These are phyloP conservation scores for Microctonus aethiopoides DNA, from an alignment of 2,888 invertebrate species.

Conservation along the genomic window DNA sequence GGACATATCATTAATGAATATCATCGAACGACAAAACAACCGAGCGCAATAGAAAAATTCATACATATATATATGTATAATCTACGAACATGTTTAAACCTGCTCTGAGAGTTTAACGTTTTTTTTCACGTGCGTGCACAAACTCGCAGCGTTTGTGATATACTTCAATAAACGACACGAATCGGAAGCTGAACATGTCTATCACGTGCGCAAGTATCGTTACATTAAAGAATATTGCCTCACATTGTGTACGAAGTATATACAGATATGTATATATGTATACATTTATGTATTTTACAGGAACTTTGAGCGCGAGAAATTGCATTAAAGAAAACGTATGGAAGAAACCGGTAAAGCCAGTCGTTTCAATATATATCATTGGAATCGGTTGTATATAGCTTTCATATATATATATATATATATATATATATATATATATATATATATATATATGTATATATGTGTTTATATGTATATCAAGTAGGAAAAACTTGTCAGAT, in stretches of 20 bases:
- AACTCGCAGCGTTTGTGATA: constrained; percentile 10
- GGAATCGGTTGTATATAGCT: constrained; percentile 52
- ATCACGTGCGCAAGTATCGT: constrained; percentile 44
- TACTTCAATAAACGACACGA: constrained; percentile 12
- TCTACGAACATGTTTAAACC: background rate
- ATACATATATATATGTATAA: no score
- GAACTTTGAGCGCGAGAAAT: constrained; percentile 35
- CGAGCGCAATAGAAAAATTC: constrained; percentile 4
- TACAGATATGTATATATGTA: constrained; percentile 32
- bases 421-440: no score
- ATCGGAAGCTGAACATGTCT: constrained; percentile 36
- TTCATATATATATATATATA: constrained; percentile 41
- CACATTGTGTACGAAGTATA: constrained; percentile 5
- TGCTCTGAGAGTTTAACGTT: background rate
- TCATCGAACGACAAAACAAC: background rate
- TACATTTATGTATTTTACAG: no score
- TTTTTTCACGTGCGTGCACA: constrained; percentile 13
- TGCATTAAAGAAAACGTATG: constrained; percentile 41
- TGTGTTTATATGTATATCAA: no score
- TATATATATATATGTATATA: no score
- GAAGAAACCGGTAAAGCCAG: constrained; percentile 51
- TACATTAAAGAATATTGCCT: constrained; percentile 30
- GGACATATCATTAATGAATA: background rate
- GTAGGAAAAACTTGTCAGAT: no score
- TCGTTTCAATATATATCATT: constrained; percentile 48